Percentiles rank a stretch among this genome's conserved stretches.
phyloP scores from a whole-genome alignment of 2,888 invertebrate species.

The Xestia sexstrigata region DNA sequence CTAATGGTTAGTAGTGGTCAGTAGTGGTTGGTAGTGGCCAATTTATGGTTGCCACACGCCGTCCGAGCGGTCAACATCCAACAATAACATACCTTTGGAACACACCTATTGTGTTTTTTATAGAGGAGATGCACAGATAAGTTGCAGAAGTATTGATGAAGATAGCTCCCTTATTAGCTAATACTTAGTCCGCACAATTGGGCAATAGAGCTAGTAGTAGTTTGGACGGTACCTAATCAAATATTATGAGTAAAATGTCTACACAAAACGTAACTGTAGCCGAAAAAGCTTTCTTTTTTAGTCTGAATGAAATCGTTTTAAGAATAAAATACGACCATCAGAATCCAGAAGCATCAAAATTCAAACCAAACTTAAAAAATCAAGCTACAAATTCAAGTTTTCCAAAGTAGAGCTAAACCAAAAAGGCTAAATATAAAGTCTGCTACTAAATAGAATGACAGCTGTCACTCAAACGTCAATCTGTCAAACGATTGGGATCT shows the following conservation, averaged over 20 bases:
- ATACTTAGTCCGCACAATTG: not conserved
- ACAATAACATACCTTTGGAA: conserved; percentile 79
- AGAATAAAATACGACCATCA: too few relatives aligned
- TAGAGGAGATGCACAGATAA: conserved; percentile 9
- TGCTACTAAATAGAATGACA: conserved; percentile 48
- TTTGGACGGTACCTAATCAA: too few relatives aligned
- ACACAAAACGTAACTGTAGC: too few relatives aligned
- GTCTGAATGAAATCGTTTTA: too few relatives aligned
- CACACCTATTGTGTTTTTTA: conserved; percentile 79
- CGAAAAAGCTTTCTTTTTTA: too few relatives aligned
- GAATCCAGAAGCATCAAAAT: not conserved
- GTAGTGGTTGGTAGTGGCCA: conserved; percentile 5
- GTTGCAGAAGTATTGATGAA: conserved; percentile 38
- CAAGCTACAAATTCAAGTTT: not conserved
- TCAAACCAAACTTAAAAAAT: not conserved
- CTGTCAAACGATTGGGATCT: conserved; percentile 64
- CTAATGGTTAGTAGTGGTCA: conserved; percentile 19
- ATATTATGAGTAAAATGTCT: too few relatives aligned
- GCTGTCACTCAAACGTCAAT: conserved; percentile 62
- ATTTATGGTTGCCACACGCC: conserved; percentile 29
- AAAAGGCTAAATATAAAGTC: conserved; percentile 34
- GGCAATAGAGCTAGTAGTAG: not conserved
- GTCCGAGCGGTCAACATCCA: conserved; percentile 69
- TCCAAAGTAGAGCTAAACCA: conserved; percentile 19
- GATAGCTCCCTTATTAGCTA: not conserved